Percentiles rank a stretch among this genome's conserved stretches.
These are phyloP conservation scores for Luperina nickerlii DNA, from an alignment of 2,888 invertebrate genomes.

Conservation along the genomic window DNA sequence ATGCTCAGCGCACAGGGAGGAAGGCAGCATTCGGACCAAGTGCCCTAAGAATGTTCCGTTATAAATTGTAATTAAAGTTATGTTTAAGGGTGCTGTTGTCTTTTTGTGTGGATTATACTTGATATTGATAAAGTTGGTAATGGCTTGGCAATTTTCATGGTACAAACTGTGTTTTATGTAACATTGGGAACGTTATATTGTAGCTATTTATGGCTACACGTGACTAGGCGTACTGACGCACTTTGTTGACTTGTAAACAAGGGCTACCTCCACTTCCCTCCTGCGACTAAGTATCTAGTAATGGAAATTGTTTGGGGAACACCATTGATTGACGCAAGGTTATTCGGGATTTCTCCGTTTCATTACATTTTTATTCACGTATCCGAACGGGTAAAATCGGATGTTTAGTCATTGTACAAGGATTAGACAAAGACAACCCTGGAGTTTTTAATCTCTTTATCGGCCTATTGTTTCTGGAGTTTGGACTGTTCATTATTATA, in stretches of 20 bases:
- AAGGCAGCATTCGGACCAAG: slow-evolving; percentile 75
- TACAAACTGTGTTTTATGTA: background rate
- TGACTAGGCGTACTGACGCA: slow-evolving; percentile 22
- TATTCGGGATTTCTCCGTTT: background rate
- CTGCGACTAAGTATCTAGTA: slow-evolving; percentile 2
- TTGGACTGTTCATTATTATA: background rate
- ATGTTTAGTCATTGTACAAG: background rate
- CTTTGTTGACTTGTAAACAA: slow-evolving; percentile 10
- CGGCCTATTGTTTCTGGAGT: no score
- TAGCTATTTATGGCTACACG: background rate
- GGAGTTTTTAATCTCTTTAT: no score
- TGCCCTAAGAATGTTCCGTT: slow-evolving; percentile 67
- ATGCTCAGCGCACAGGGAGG: slow-evolving; percentile 80
- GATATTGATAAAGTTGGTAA: background rate
- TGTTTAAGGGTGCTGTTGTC: slow-evolving; percentile 48
- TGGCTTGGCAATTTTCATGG: background rate
- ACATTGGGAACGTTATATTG: background rate
- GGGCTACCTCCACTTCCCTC: background rate
- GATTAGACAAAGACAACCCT: no score
- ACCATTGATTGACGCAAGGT: slow-evolving; percentile 18
- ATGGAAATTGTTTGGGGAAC: background rate
- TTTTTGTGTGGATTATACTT: slow-evolving; percentile 1
- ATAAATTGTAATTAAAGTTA: slow-evolving; percentile 57
- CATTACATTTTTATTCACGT: background rate
- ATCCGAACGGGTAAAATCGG: background rate